These are phyloP conservation scores for Aricia artaxerxes DNA, from an alignment of 2,888 invertebrate species.

Conservation along the genomic window DNA sequence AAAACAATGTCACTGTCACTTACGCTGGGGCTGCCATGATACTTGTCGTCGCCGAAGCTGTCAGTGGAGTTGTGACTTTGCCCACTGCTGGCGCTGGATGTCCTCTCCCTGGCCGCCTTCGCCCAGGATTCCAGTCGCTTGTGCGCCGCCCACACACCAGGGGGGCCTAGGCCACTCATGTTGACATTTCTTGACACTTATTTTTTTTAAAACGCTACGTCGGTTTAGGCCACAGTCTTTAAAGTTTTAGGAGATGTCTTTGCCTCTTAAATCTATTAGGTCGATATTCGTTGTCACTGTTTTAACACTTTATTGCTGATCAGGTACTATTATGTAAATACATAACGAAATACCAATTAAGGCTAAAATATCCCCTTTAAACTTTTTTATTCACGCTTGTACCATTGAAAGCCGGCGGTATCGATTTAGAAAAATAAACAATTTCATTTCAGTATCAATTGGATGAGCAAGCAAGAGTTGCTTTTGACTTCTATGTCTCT, in stretches of 20 bases:
- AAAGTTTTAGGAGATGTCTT: background rate
- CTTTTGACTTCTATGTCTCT: too few relatives aligned
- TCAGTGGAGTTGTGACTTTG: constrained; percentile 79
- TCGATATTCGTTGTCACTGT: constrained; percentile 41
- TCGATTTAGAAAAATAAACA: too few relatives aligned
- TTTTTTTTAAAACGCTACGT: background rate
- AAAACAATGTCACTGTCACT: constrained; percentile 43
- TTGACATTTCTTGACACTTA: constrained; percentile 39
- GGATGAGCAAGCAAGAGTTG: too few relatives aligned
- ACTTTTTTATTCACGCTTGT: too few relatives aligned
- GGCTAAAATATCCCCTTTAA: background rate
- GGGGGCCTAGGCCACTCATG: constrained; percentile 86
- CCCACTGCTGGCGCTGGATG: constrained; percentile 78
- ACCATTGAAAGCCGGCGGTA: too few relatives aligned
- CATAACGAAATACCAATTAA: background rate
- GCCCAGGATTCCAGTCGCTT: constrained; percentile 89
- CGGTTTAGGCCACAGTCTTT: background rate
- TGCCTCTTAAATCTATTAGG: constrained; percentile 34
- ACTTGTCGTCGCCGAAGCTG: constrained; percentile 75
- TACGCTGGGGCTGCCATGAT: constrained; percentile 70
- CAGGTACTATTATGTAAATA: background rate
- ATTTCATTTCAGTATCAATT: too few relatives aligned
- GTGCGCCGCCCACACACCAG: constrained; percentile 88
- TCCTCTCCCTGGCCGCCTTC: constrained; percentile 85
- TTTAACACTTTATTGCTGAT: constrained; percentile 26